Base-by-base conservation (phyloP, 2,888 invertebrate genomes). In the Tetanocera ferruginea region DNA sequence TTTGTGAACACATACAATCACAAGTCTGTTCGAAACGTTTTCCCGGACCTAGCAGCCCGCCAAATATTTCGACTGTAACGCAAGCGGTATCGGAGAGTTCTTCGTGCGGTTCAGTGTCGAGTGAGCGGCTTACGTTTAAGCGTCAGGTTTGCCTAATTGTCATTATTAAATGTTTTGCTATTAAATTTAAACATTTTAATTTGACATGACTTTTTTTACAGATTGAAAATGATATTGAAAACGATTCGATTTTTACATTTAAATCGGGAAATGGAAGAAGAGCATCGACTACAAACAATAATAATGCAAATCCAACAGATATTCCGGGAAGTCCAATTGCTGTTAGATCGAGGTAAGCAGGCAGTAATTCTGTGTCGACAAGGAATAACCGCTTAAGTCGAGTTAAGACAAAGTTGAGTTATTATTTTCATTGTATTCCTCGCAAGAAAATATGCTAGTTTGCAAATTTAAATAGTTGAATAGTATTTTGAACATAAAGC, bases 1-100 rank as follows among this genome's bases (percentile, higher is more conserved):
- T 98, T 83, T 98, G 98, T 91, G 98, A 98, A 88, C 97, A 98
- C 90, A 96, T 98, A 82, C 98, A 98, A 89, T 93, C 95, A 49
- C 96, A 96, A 82, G 95, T 96, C 83, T 93, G 93, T 76, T 90
- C 91, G 85, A 87, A 91, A 90, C 90, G 92, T 89, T 88, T 89
- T 84, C 88, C 89, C 80, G 90, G 90, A 34, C 88, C 89, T 71
- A 90, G 86, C 81, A 90, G 90, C 85, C 90, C 90, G 81, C 88
- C 89, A 64, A 87, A 86, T 69, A 88, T 89, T 55, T 85, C 89
- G 76, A 88, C 87, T 17, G 89, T 90, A 17, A 89, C 90, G 51
- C 89, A 89, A 83, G 90, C 90, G n/a, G 90, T 90, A n/a, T 90
- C 90, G 55, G 90, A 90, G 82, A 90, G 90, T 84, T 90, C 90